Evolutionary conservation across 2,888 invertebrate genomes (phyloP).

Genomic region (Amphipyra berbera): DNA sequence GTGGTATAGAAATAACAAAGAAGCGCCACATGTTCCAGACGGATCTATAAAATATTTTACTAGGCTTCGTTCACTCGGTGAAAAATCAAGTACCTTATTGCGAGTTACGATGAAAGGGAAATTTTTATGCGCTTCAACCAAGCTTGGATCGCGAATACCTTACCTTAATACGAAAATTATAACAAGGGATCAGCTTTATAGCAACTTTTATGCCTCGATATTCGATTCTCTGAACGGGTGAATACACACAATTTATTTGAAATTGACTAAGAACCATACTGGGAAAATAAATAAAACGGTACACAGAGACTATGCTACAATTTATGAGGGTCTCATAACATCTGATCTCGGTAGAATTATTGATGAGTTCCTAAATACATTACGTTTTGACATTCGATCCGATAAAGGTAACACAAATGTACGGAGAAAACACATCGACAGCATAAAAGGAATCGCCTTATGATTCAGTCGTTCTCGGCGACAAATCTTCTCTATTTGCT

Average conservation of each 20-base stretch:
- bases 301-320: conserved; percentile 17
- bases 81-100: conserved; percentile 51
- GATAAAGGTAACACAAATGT: conserved; percentile 48
- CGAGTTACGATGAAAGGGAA: conserved; percentile 43
- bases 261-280: conserved; percentile 33
- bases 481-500: conserved; percentile 55
- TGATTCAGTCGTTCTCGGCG: conserved; percentile 40
- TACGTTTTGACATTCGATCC: conserved; percentile 30
- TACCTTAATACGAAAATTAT: conserved; percentile 61
- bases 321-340: conserved; percentile 36
- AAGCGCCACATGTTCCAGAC: conserved; percentile 12
- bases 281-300: conserved; percentile 24
- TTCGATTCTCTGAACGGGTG: conserved; percentile 33
- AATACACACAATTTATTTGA: conserved; percentile 45
- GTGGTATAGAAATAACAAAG: conserved; percentile 36
- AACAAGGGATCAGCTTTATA: conserved; percentile 46
- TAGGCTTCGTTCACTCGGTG: conserved; percentile 33
- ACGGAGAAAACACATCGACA: conserved; percentile 18
- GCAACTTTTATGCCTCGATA: conserved; percentile 39
- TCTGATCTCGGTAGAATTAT: conserved; percentile 40
- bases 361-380: conserved; percentile 43
- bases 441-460: conserved; percentile 43
- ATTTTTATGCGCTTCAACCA: conserved; percentile 34
- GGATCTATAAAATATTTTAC: conserved; percentile 50
- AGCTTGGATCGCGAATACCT: conserved; percentile 46